These are phyloP conservation scores for Meghimatium bilineatum DNA, from an alignment of 2,888 invertebrate species.

Conservation along the genomic window DNA sequence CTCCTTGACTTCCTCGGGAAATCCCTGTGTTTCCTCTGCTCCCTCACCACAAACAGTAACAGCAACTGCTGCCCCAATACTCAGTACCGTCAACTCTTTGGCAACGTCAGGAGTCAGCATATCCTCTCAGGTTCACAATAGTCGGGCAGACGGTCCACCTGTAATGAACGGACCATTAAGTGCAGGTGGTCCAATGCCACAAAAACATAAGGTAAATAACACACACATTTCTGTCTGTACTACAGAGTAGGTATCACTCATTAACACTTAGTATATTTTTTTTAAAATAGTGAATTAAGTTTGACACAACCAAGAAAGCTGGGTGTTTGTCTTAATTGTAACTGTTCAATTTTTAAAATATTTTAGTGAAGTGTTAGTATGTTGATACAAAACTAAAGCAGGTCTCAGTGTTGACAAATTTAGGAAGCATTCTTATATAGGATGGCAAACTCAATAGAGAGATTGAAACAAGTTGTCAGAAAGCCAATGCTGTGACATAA, in stretches of 20 bases:
- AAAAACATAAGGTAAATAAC: slow-evolving; percentile 35
- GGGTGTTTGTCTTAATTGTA: too few species aligned
- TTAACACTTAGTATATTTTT: too few species aligned
- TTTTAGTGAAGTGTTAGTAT: too few species aligned
- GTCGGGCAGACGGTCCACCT: slow-evolving; percentile 61
- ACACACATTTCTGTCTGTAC: not conserved
- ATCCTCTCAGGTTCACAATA: slow-evolving; percentile 55
- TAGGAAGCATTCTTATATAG: too few species aligned
- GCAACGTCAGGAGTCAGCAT: slow-evolving; percentile 55
- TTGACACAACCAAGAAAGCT: too few species aligned
- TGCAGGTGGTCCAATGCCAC: slow-evolving; percentile 59
- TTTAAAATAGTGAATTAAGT: too few species aligned
- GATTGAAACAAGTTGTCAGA: too few species aligned
- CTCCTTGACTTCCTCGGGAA: slow-evolving; percentile 74
- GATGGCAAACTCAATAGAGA: too few species aligned
- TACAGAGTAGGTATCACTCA: not conserved
- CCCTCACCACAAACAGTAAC: slow-evolving; percentile 77
- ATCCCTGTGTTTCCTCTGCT: slow-evolving; percentile 79
- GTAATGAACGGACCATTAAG: slow-evolving; percentile 79
- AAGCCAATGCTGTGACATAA: too few species aligned
- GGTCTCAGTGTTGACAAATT: too few species aligned
- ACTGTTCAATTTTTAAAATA: too few species aligned
- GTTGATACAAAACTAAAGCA: too few species aligned
- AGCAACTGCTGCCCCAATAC: slow-evolving; percentile 54
- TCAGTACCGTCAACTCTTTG: slow-evolving; percentile 61